These are phyloP conservation scores for Venusia cambrica DNA, from an alignment of 2,888 invertebrate species.

Conservation along the genomic window DNA sequence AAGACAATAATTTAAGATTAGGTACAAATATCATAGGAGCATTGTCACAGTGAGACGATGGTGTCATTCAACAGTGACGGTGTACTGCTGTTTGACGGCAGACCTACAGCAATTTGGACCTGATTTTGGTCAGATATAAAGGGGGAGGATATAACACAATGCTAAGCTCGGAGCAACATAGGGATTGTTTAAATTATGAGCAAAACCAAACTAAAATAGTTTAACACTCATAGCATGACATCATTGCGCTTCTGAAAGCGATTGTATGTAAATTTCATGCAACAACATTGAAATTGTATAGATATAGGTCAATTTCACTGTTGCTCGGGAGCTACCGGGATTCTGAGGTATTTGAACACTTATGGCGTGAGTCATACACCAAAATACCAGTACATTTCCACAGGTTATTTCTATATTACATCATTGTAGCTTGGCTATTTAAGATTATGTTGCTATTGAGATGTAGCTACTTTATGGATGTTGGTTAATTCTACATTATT, in stretches of 20 bases:
- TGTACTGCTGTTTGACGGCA: too few species aligned
- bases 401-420: conserved; percentile 15
- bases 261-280: conserved; percentile 18
- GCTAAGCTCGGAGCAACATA: too few species aligned
- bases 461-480: conserved; percentile 4
- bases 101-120: too few species aligned
- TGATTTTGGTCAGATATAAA: too few species aligned
- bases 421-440: too few species aligned
- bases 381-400: conserved; percentile 12
- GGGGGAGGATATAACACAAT: too few species aligned
- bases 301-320: conserved; percentile 24
- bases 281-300: conserved; percentile 14
- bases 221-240: conserved; percentile 10
- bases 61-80: too few species aligned
- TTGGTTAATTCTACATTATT: conserved; percentile 7
- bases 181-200: too few species aligned
- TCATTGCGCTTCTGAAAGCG: conserved; percentile 4
- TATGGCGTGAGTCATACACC: conserved; percentile 18
- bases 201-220: too few species aligned
- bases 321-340: conserved; percentile 11
- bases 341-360: conserved; percentile 18
- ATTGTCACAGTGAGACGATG: too few species aligned
- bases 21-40: too few species aligned
- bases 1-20: too few species aligned
- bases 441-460: conserved; percentile 13